Conservation (phyloP, 2,888 invertebrate species). For the Caenorhabditis macrosperma region DNA sequence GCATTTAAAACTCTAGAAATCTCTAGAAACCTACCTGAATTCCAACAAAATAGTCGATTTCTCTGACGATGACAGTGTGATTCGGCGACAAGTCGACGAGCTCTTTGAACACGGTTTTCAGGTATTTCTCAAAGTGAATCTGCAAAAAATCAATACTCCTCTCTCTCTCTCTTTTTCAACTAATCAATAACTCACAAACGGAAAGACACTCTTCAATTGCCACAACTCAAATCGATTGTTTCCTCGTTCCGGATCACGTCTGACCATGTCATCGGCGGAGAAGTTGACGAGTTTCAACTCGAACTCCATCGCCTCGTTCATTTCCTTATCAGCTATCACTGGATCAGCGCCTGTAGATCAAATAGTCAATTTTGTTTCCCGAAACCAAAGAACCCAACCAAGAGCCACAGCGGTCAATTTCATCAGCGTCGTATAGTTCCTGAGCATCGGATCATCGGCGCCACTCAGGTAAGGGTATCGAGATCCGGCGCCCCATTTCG, state of each 20-base stretch:
- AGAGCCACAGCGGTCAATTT: constrained; percentile 69
- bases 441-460: constrained; percentile 74
- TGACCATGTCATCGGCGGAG: constrained; percentile 75
- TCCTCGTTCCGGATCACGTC: constrained; percentile 75
- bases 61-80: constrained; percentile 76
- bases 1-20: too few species aligned
- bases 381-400: too few species aligned
- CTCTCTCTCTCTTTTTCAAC: too few species aligned
- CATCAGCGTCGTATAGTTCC: constrained; percentile 77
- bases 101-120: constrained; percentile 72
- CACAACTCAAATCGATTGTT: constrained; percentile 75
- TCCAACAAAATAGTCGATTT: constrained; percentile 74
- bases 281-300: constrained; percentile 76
- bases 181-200: constrained; percentile 63
- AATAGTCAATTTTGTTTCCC: too few species aligned
- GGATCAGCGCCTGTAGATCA: constrained; percentile 69
- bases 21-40: constrained; percentile 72
- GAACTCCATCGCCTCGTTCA: constrained; percentile 76
- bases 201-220: constrained; percentile 71
- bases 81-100: constrained; percentile 68
- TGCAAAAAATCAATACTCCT: constrained; percentile 33
- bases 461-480: constrained; percentile 76
- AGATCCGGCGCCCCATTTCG: constrained; percentile 77
- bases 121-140: constrained; percentile 74
- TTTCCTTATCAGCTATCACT: constrained; percentile 67